Base-by-base conservation (phyloP, 2,797 vertebrate species). In the Rhincodon typus region DNA sequence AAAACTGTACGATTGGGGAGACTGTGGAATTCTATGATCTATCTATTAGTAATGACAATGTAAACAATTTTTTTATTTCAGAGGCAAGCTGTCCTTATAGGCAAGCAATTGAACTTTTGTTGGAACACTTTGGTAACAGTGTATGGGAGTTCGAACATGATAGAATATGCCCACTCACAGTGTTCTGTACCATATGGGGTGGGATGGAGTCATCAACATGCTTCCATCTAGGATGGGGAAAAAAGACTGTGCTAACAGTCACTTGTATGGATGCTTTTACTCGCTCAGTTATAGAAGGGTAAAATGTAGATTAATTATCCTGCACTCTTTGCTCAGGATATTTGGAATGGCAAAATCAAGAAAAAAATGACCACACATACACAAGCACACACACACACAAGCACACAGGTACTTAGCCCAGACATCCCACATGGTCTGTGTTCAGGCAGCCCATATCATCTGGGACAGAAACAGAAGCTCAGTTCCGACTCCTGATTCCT, bases 61-160 rank as follows among this genome's bases (percentile, higher is more conserved):
- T 82, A 42, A 82, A 17, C n/a, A 79, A 79, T 42, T 1, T 95
- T 50, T 95, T 95, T 95, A 95, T 96, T 95, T 94, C 95, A 62
- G 70, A 95, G 38, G 67, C 93, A 91, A 69, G 74, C 94, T 88
- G 86, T 62, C 94, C 86, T 96, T 25, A 95, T 62, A 46, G 69
- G 84, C 72, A 87, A 69, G 70, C 53, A 84, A 86, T 62, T 66
- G 34, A 5, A 46, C 21, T 42, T 94, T 70, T 21, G 90, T 21
- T 70, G 38, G 42, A 50, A 50, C 91, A 94, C 30, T 66, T n/a
- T 62, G 38, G 62, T 38, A 19, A 30, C 50, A 69, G n/a, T 62
- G 17, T 5, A 38, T 2, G 5, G 67, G 91, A 70, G 10, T 7
- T 25, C 34, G 19, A 69, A 69, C 88, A 91, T 88, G 50, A 88